Base-by-base conservation (phyloP, 2,113 vertebrate genomes). In the Nothocercus julius region DNA sequence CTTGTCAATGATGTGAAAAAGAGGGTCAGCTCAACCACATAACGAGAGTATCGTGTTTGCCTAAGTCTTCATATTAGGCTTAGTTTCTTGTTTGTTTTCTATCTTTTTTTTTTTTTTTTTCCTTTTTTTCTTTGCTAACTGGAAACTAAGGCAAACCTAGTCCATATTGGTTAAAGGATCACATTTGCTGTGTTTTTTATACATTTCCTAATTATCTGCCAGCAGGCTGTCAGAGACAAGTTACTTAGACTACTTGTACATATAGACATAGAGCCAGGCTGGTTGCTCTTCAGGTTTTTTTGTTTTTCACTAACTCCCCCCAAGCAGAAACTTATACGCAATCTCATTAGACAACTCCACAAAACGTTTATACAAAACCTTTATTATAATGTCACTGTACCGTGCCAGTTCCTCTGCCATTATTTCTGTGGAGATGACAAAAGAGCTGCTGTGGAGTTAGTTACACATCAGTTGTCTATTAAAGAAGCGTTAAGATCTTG, bases 401-500 rank as follows among this genome's bases (percentile, higher is more conserved):
- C 20, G 38, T 45, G 80, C 1, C 38, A 64, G 27, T 87, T 77
- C 91, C 34, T 63, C 12, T 73, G 34, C 13, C 51, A 19, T 73
- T 90, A 80, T 84, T 93, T 74, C 44, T 21, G 14, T 74, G 36
- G 6, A 58, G 59, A 89, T 76, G 47, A 73, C 36, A 68, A 85
- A 91, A 38, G 44, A 45, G 47, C 17, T 40, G 13, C 7, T 76
- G 42, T 6, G 10, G 27, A 93, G 14, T 86, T 75, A 80, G 61
- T 91, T 90, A 67, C 12, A 76, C 11, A 66, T 78, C 85, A 49
- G 20, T 89, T 80, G 73, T 44, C 34, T 67, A 16, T 82, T 87
- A 67, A 88, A 95, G 51, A 76, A 42, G 8, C 93, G 92, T 90
- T 61, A 87, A 87, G 69, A 87, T 77, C 36, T 90, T 85, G 14